phyloP scores from a whole-genome alignment of 1,140 invertebrate species.

The Dreissena rostriformis region DNA sequence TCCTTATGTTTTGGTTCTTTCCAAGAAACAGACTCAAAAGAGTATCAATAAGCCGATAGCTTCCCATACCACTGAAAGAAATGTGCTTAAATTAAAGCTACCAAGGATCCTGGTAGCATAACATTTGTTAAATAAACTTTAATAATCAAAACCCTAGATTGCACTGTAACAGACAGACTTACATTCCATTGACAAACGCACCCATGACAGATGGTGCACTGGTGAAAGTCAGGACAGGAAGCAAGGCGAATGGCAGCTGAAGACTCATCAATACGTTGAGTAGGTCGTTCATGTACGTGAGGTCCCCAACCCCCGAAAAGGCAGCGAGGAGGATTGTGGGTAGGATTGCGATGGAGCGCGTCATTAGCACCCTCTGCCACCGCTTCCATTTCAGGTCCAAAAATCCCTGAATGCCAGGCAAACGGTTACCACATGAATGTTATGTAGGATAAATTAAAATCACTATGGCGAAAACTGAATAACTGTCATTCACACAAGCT shows the following conservation, averaged over 20 bases:
- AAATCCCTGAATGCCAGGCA: slow-evolving; percentile 86
- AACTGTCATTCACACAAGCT: too few species aligned
- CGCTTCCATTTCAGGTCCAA: slow-evolving; percentile 93
- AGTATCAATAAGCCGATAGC: too few species aligned
- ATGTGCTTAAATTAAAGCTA: too few species aligned
- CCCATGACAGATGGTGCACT: slow-evolving; percentile 90
- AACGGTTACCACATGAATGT: not conserved
- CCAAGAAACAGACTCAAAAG: too few species aligned
- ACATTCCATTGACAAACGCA: slow-evolving; percentile 78
- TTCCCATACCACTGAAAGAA: too few species aligned
- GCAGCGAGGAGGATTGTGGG: slow-evolving; percentile 93
- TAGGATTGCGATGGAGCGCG: slow-evolving; percentile 92
- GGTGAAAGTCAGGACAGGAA: slow-evolving; percentile 95
- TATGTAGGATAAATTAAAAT: too few species aligned
- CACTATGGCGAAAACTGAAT: too few species aligned
- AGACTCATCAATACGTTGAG: slow-evolving; percentile 95
- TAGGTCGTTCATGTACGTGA: slow-evolving; percentile 94
- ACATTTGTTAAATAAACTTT: too few species aligned
- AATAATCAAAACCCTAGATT: too few species aligned
- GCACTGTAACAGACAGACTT: slow-evolving; percentile 60
- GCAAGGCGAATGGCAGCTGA: slow-evolving; percentile 87
- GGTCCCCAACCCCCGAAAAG: slow-evolving; percentile 85
- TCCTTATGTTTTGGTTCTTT: too few species aligned
- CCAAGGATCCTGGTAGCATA: too few species aligned
- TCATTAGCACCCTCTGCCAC: slow-evolving; percentile 94